phyloP scores from a whole-genome alignment of 2,113 vertebrate genomes.

The Ceratotherium simum region DNA sequence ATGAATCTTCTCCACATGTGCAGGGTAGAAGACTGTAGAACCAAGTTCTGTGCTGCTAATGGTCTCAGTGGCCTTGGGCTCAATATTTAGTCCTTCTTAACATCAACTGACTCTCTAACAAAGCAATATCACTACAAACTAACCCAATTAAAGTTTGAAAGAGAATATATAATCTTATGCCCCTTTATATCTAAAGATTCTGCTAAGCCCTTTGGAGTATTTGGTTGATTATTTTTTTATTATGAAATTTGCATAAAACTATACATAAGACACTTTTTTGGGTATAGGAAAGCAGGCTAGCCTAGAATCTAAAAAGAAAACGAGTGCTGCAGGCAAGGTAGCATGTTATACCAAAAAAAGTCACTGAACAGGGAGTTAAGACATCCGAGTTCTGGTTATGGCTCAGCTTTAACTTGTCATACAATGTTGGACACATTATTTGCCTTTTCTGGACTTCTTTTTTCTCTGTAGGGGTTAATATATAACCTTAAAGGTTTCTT shows the following conservation, averaged over 20 bases:
- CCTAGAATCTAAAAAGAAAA: conserved; percentile 6
- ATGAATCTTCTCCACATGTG: not conserved
- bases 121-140: not conserved
- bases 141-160: not conserved
- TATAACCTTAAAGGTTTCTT: not conserved
- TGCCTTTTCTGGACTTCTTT: not conserved
- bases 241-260: not conserved
- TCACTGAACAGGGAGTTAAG: not conserved
- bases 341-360: not conserved
- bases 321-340: not conserved
- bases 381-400: not conserved
- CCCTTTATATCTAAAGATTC: not conserved
- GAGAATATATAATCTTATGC: not conserved
- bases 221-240: not conserved
- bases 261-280: not conserved
- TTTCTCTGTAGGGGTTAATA: not conserved
- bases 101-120: not conserved
- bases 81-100: not conserved
- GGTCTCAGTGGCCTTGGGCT: not conserved
- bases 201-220: not conserved
- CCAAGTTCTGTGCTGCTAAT: not conserved
- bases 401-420: not conserved
- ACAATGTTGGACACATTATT: not conserved
- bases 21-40: not conserved
- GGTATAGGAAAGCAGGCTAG: not conserved